Evolutionary conservation across 1,140 invertebrate species (phyloP), one percentile per base, ranked within the genome.

Genomic region (Drosophila kanapiae): DNA sequence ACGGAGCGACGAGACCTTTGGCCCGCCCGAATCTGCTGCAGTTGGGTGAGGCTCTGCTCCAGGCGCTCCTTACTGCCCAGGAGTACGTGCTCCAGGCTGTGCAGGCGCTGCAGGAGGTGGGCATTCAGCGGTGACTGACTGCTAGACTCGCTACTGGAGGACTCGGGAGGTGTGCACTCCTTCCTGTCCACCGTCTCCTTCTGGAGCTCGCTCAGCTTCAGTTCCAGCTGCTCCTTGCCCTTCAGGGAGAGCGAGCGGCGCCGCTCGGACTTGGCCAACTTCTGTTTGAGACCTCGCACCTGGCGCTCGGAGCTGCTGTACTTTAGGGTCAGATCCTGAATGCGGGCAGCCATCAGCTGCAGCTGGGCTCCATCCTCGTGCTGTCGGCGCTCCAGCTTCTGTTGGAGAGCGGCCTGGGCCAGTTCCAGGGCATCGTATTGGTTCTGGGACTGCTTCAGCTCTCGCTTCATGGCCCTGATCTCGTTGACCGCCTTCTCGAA

Each of bases 271-370:
- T 97, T 96, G 74, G 95, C 95, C 42, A 97, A 92, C 91, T 97
- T 97, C 80, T 96, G 96, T 92, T 97, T 97, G 23, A 97, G 78
- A 6, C 94, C 95, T 59, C 97, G 93, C 10, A 97, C 95, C 92
- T 97, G 96, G 80, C 97, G 97, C 83, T 98, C 97, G n/a, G 96
- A 96, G 1, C 94, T 94, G 5, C 94, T 95, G 27, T 98, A 93
- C 92, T 98, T 98, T 37, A 95, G 94, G 0, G 97, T 98, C 38
- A 98, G 92, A 92, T 98, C 97, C 85, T 97, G 95, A 43, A 98
- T 96, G 31, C 97, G 94, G n/a, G 95, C 95, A 1, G 96, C 96
- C 96, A 98, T 97, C 63, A 98, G 93, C 49, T 95, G 95, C 23
- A 96, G 94, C 91, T 97, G 96, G 0, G 96, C 95, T 61, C 96